These are phyloP conservation scores for Mus pahari DNA, from an alignment of 2,113 vertebrate species.

Conservation along the genomic window DNA sequence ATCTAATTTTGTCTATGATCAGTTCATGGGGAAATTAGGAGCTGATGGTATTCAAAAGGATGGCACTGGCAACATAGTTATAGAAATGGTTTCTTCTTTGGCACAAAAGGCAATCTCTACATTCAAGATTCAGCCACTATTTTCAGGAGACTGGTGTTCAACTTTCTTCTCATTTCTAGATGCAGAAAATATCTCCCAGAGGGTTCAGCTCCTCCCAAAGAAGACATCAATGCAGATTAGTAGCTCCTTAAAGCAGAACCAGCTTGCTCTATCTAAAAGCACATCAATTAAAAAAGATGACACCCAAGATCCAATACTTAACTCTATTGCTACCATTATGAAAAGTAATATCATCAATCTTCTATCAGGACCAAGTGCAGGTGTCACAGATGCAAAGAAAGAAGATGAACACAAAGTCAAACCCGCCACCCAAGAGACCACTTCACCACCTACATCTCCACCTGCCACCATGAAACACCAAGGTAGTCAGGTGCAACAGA, in stretches of 20 bases:
- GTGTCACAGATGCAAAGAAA: conserved; percentile 2
- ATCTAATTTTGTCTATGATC: conserved; percentile 76
- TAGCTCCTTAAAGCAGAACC: conserved; percentile 2
- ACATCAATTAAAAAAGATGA: not conserved
- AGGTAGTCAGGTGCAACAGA: no score
- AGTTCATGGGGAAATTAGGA: conserved; percentile 70
- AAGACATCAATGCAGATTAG: conserved; percentile 16
- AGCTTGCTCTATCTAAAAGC: conserved; percentile 7
- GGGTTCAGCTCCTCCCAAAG: conserved; percentile 64
- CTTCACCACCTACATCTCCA: no score
- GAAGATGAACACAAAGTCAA: not conserved
- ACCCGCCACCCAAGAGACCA: not conserved
- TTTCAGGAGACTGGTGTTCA: conserved; percentile 79
- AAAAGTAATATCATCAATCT: not conserved
- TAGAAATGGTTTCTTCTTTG: conserved; percentile 70
- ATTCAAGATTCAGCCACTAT: conserved; percentile 79
- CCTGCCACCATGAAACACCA: no score
- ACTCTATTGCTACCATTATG: not conserved
- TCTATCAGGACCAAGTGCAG: not conserved
- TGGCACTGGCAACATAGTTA: conserved; percentile 19
- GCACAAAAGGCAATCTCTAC: conserved; percentile 77
- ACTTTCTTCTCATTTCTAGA: conserved; percentile 79
- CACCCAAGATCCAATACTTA: not conserved
- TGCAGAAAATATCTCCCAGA: conserved; percentile 72
- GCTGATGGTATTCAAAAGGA: conserved; percentile 41